Conservation (phyloP, 2,888 invertebrate genomes). For the Erebia epiphron region DNA sequence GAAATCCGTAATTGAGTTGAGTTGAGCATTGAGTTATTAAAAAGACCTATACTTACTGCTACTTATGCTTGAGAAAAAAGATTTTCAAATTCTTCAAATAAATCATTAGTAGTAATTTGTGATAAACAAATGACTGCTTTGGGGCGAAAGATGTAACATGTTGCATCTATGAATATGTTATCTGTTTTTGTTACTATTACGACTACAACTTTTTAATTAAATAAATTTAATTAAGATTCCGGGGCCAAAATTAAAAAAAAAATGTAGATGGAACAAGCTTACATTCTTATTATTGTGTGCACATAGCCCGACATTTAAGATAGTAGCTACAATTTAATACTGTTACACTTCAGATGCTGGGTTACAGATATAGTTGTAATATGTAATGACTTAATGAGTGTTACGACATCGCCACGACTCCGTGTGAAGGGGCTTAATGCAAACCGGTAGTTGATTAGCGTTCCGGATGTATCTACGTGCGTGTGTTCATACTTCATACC, state of each 20-base stretch:
- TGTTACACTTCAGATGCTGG: slow-evolving; percentile 9
- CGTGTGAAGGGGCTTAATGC: slow-evolving; percentile 20
- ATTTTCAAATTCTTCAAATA: not conserved
- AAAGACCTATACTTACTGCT: too few species aligned
- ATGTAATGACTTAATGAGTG: slow-evolving; percentile 6
- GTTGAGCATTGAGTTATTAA: not conserved
- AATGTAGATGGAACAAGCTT: not conserved
- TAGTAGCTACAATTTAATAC: not conserved
- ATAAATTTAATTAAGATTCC: too few species aligned
- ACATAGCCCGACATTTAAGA: not conserved
- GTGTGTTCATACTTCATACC: slow-evolving; percentile 9
- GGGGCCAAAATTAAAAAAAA: not conserved
- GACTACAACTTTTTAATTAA: too few species aligned
- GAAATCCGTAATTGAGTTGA: not conserved
- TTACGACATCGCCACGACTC: slow-evolving; percentile 21
- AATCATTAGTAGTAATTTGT: not conserved
- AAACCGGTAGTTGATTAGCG: slow-evolving; percentile 28
- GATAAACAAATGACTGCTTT: too few species aligned
- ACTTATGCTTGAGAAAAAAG: too few species aligned
- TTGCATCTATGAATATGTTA: too few species aligned
- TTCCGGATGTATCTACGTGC: slow-evolving; percentile 20
- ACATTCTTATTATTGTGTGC: not conserved
- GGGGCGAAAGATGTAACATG: too few species aligned
- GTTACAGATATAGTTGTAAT: slow-evolving; percentile 12
- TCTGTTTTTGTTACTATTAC: too few species aligned